Base-by-base conservation (phyloP, 1,140 invertebrate genomes). In the Formica selysi region DNA sequence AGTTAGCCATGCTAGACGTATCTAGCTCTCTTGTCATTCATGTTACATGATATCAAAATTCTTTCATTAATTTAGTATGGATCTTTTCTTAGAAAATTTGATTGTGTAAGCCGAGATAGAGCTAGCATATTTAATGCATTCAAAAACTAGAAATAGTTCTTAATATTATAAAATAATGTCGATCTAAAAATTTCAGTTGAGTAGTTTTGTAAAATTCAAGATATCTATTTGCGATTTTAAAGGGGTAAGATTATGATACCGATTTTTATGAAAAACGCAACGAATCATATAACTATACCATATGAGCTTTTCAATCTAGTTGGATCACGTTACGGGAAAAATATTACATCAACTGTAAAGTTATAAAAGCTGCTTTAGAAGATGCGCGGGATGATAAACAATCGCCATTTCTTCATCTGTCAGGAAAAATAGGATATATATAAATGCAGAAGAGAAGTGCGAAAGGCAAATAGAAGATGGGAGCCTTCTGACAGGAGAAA, bases 361-460 rank as follows among this genome's bases (percentile, higher is more conserved):
- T 80, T 80, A 61, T 62, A 79, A 76, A 87, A 89, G 76, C 71
- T 67, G 44, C 62, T 65, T 38, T 48, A 29, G 59, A 32, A 62
- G 51, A 84, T 64, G 11, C n/a, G 6, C 32, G 1, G 54, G 41
- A 89, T 89, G 78, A 90, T 89, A 89, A 89, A 89, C 88, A 89
- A 89, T 86, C 87, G 38, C 54, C 51, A 86, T 89, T 89, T 83
- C 32, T 32, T 38, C 73, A 87, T 86, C 81, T 79, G 76, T 87
- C 76, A 79, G n/a, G 48, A 70, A 65, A 61, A 26, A 44, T 76
- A 73, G 7, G 32, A 41, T 32, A 70, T 22, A 80, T 44, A 22
- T 71, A 61, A 19, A 3, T 22, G 67, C 67, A 54, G 44, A 16
- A 67, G 51, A 48, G 59, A 83, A 76, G 38, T 19, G 22, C 16